Conservation (phyloP, 2,797 vertebrate genomes). For the Rhabdomys pumilio region DNA sequence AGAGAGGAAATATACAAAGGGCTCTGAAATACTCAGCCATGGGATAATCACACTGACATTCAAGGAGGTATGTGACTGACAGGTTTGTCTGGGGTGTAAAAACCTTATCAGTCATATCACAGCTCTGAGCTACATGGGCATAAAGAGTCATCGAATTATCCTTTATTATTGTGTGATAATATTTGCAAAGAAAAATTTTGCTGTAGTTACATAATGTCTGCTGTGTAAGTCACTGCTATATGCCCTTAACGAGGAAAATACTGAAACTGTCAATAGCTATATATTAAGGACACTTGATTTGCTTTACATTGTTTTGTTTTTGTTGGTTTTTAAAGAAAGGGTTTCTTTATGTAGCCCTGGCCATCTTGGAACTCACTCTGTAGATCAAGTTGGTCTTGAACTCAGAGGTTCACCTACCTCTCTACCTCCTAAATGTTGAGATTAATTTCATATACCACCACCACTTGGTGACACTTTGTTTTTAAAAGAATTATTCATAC, state of each 20-base stretch:
- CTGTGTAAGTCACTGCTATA: neutral
- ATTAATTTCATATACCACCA: neutral
- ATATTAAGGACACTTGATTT: neutral
- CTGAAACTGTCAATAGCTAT: neutral
- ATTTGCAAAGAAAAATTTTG: constrained; percentile 28
- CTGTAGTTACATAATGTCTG: neutral
- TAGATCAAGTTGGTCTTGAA: neutral
- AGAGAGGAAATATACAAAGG: neutral
- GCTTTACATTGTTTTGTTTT: neutral
- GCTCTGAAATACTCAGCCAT: neutral
- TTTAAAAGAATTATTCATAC: neutral
- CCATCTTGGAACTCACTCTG: neutral
- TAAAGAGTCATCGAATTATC: constrained; percentile 33
- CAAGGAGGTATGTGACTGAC: neutral
- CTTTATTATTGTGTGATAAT: neutral
- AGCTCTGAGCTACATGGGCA: neutral
- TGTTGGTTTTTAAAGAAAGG: neutral
- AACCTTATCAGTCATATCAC: neutral
- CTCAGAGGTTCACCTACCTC: neutral
- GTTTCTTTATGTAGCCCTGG: neutral
- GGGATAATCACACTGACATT: neutral
- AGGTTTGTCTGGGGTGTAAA: neutral
- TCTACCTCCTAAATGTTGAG: neutral
- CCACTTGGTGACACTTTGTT: neutral
- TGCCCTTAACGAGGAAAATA: neutral